phyloP scores from a whole-genome alignment of 2,888 invertebrate genomes.

The Quadroppia sp. region DNA sequence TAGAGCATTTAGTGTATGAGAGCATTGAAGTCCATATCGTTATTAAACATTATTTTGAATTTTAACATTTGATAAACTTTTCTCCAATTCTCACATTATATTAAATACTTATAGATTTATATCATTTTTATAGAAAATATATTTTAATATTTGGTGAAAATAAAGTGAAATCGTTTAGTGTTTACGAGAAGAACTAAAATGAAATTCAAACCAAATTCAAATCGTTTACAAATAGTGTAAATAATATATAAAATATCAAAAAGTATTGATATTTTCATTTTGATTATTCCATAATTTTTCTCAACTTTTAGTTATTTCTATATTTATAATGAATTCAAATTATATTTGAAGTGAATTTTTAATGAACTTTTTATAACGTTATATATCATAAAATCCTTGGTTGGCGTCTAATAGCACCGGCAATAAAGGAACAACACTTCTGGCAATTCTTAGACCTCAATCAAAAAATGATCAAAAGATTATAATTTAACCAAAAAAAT shows the following conservation, averaged over 20 bases:
- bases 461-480: slow-evolving; percentile 30
- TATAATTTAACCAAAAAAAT: slow-evolving; percentile 9
- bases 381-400: background rate
- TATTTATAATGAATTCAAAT: slow-evolving; percentile 26
- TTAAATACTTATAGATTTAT: no score
- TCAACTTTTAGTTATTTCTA: background rate
- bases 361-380: slow-evolving; percentile 11
- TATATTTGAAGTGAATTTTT: slow-evolving; percentile 22
- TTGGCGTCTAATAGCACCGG: slow-evolving; percentile 12
- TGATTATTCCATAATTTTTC: background rate
- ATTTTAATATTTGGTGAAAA: no score
- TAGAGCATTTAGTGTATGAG: background rate
- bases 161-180: no score
- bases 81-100: background rate
- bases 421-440: slow-evolving; percentile 22
- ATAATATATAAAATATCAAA: background rate
- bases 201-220: background rate
- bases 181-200: no score
- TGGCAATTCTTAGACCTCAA: slow-evolving; percentile 18
- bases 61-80: background rate
- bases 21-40: background rate
- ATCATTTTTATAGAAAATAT: no score
- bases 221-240: background rate
- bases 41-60: background rate
- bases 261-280: background rate